Evolutionary conservation across 2,113 vertebrate genomes (phyloP).

Genomic region (Callorhinus ursinus): DNA sequence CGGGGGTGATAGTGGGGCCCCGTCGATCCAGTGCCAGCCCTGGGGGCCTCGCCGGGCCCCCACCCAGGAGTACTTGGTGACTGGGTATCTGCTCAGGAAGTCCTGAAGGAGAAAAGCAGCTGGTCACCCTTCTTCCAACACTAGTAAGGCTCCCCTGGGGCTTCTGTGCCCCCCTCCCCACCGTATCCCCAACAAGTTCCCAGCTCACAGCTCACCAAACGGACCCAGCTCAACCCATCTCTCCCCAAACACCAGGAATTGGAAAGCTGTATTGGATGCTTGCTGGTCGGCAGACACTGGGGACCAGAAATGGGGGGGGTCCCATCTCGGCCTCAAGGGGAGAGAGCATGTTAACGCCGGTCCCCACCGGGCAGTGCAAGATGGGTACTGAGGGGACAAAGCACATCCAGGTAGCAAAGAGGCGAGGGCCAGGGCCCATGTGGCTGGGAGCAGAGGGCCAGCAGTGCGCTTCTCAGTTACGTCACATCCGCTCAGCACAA

Average conservation of each 20-base stretch:
- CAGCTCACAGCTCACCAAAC: too few species aligned
- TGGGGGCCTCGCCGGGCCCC: conserved; percentile 53
- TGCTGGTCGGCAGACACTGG: background rate
- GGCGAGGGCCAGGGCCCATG: background rate
- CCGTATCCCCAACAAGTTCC: too few species aligned
- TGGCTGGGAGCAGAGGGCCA: background rate
- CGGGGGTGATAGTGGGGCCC: background rate
- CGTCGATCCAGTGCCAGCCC: conserved; percentile 71
- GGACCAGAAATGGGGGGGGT: background rate
- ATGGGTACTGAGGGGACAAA: accelerated
- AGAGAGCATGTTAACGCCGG: accelerated
- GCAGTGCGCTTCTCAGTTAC: background rate
- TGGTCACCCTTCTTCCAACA: background rate
- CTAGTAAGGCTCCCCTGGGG: background rate
- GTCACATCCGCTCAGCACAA: accelerated
- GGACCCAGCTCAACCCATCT: accelerated
- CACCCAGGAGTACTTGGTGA: conserved; percentile 63
- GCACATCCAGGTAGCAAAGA: too few species aligned
- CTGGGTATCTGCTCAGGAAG: conserved; percentile 43
- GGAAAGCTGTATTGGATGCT: accelerated
- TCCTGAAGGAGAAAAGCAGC: conserved; percentile 43
- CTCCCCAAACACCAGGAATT: background rate
- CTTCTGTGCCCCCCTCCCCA: accelerated
- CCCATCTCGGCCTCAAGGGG: background rate
- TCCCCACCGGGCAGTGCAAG: accelerated